Evolutionary conservation across 2,797 vertebrate species (phyloP).

Genomic region (Sciurus vulgaris): DNA sequence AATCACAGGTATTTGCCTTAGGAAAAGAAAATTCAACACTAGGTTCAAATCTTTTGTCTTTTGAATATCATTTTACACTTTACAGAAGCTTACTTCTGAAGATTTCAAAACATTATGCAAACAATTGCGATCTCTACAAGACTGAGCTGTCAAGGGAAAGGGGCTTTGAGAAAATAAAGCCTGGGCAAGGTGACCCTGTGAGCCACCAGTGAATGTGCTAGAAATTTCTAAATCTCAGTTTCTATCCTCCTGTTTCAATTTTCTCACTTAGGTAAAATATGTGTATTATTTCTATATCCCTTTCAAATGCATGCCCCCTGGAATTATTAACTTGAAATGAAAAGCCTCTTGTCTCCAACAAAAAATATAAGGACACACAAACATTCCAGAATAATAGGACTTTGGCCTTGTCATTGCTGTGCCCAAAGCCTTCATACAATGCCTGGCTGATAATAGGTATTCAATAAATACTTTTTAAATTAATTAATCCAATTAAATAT

Average conservation of each 20-base stretch:
- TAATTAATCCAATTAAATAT: slow-evolving; percentile 32
- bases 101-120: slow-evolving; percentile 49
- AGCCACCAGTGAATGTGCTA: neutral
- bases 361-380: neutral
- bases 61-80: slow-evolving; percentile 1
- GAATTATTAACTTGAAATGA: slow-evolving; percentile 45
- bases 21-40: slow-evolving; percentile 44
- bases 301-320: slow-evolving; percentile 15
- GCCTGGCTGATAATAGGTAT: neutral
- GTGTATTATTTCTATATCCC: slow-evolving; percentile 1
- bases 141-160: neutral
- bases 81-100: slow-evolving; percentile 47
- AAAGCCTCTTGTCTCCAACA: slow-evolving; percentile 8
- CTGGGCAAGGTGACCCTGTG: neutral
- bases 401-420: neutral
- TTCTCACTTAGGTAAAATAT: neutral
- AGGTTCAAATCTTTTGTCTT: slow-evolving; percentile 55
- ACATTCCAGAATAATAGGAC: slow-evolving; percentile 6
- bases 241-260: slow-evolving; percentile 9
- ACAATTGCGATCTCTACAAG: neutral
- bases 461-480: slow-evolving; percentile 38
- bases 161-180: slow-evolving; percentile 25
- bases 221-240: slow-evolving; percentile 25
- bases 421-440: neutral
- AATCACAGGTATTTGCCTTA: slow-evolving; percentile 31